Evolutionary conservation across 2,113 vertebrate genomes (phyloP).

Genomic region (Chrysemys picta): DNA sequence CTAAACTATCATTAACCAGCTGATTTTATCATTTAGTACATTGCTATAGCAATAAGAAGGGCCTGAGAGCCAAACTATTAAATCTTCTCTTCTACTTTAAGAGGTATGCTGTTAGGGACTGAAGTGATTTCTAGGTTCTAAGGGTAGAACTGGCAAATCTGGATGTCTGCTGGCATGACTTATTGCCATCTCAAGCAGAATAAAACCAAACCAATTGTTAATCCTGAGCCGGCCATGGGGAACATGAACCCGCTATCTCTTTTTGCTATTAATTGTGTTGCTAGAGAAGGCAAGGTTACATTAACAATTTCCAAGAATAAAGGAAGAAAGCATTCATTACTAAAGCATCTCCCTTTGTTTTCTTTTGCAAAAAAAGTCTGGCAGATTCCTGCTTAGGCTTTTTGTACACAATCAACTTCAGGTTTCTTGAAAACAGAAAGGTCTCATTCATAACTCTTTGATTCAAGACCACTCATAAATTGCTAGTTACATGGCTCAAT

Average conservation of each 20-base stretch:
- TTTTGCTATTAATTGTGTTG: background rate
- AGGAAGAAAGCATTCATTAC: background rate
- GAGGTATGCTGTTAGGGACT: background rate
- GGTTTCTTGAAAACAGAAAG: background rate
- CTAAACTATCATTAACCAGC: background rate
- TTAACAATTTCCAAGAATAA: background rate
- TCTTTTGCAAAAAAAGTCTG: background rate
- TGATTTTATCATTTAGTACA: background rate
- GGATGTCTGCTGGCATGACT: background rate
- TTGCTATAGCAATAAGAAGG: background rate
- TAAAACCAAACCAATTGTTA: background rate
- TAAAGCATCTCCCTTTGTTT: background rate
- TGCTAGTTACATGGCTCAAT: background rate
- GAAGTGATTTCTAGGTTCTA: background rate
- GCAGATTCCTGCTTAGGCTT: background rate
- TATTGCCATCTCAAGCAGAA: background rate
- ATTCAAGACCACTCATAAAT: background rate
- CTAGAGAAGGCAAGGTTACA: background rate
- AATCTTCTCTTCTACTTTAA: background rate
- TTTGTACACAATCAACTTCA: background rate
- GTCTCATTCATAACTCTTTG: constrained; percentile 2
- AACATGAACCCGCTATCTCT: background rate
- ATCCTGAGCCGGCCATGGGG: background rate
- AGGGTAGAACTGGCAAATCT: background rate
- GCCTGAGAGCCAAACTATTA: background rate